phyloP scores from a whole-genome alignment of 2,113 vertebrate genomes.

The Rhabdornis inornatus region DNA sequence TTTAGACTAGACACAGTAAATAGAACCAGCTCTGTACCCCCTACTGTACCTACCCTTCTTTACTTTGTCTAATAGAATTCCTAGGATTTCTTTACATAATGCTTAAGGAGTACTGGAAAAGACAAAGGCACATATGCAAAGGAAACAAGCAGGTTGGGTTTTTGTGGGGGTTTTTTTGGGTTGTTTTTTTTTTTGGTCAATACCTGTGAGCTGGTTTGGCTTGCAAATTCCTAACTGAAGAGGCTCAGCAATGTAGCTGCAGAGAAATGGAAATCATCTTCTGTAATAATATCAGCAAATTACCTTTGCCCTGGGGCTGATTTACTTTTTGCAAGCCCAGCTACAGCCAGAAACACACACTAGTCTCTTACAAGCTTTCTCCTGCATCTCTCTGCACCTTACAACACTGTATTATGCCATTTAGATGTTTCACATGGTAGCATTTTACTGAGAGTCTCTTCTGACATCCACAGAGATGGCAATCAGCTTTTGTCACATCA shows the following conservation, averaged over 20 bases:
- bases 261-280: neutral
- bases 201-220: neutral
- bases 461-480: neutral
- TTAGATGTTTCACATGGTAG: neutral
- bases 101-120: neutral
- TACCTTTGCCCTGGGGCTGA: neutral
- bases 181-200: neutral
- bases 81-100: neutral
- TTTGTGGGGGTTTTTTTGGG: neutral
- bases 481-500: neutral
- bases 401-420: neutral
- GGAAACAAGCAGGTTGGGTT: neutral
- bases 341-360: neutral
- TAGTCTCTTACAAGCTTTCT: neutral
- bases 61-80: neutral
- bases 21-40: neutral
- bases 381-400: neutral
- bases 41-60: neutral
- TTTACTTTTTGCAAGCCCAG: neutral
- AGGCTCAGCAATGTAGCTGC: neutral
- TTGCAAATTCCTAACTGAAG: neutral
- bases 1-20: neutral
- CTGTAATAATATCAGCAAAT: neutral
- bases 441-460: neutral
- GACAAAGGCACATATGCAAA: neutral